These are phyloP conservation scores for Vimba vimba DNA, from an alignment of 2,113 vertebrate species.

Conservation along the genomic window DNA sequence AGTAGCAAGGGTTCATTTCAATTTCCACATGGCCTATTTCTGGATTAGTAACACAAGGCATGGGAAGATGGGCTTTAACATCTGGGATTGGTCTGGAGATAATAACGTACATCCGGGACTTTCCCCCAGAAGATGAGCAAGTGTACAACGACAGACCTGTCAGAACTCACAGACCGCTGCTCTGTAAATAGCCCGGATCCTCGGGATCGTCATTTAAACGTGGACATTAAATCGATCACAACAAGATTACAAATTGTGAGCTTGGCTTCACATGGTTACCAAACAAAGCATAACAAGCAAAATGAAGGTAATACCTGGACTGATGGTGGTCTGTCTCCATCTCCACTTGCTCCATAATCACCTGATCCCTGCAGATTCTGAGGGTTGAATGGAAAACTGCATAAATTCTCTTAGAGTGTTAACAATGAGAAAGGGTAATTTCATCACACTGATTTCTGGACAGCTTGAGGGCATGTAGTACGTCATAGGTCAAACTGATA, in stretches of 20 bases:
- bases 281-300: not conserved
- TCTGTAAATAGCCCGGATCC: not conserved
- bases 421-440: not conserved
- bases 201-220: not conserved
- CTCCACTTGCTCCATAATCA: conserved; percentile 78
- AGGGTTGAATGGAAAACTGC: not conserved
- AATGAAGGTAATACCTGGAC: conserved; percentile 52
- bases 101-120: conserved; percentile 38
- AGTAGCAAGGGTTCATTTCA: conserved; percentile 40
- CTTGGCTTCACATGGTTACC: not conserved
- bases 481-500: conserved; percentile 17
- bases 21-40: conserved; percentile 37
- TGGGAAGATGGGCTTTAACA: conserved; percentile 37
- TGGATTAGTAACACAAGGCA: conserved; percentile 55
- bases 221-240: not conserved
- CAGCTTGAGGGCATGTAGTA: conserved; percentile 7
- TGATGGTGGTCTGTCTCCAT: not conserved
- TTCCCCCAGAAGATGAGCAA: conserved; percentile 28
- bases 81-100: conserved; percentile 34
- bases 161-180: conserved; percentile 17
- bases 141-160: not conserved
- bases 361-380: conserved; percentile 73
- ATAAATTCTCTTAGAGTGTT: not conserved
- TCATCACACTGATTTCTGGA: conserved; percentile 25
- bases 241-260: not conserved